Evolutionary conservation across 2,888 invertebrate genomes (phyloP).

Genomic region (Eugnorisma glareosa): DNA sequence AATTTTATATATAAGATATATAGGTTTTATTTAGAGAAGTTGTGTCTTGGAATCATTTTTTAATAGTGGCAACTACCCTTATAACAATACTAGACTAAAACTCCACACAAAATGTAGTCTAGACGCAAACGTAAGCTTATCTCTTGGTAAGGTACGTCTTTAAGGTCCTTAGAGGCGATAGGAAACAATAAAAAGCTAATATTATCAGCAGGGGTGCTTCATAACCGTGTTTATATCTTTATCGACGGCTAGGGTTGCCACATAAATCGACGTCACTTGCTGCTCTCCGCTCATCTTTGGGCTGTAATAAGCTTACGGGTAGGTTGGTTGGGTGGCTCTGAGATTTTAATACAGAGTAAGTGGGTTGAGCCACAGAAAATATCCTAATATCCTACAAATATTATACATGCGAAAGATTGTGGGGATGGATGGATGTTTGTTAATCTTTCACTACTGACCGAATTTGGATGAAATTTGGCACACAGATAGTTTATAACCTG

Average conservation of each 20-base stretch:
- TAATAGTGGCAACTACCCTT: background rate
- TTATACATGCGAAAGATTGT: too few species aligned
- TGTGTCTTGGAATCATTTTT: background rate
- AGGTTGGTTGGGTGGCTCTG: constrained; percentile 15
- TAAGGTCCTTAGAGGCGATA: constrained; percentile 64
- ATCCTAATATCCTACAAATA: background rate
- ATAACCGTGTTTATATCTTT: constrained; percentile 79
- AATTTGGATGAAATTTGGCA: too few species aligned
- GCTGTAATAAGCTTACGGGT: constrained; percentile 42
- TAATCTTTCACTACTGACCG: too few species aligned
- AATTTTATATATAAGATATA: too few species aligned
- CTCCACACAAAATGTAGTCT: background rate
- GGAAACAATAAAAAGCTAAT: constrained; percentile 78
- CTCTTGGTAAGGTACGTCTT: constrained; percentile 1
- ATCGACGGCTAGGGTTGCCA: constrained; percentile 70
- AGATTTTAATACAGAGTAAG: constrained; percentile 23
- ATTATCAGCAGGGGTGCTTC: constrained; percentile 79
- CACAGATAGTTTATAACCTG: too few species aligned
- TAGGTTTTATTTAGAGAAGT: background rate
- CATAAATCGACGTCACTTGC: constrained; percentile 63
- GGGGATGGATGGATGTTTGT: too few species aligned
- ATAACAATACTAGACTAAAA: background rate
- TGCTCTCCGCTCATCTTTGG: constrained; percentile 52
- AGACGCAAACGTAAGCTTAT: background rate
- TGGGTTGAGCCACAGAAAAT: background rate